These are phyloP conservation scores for Atractosteus spatula DNA, from an alignment of 2,113 vertebrate species.

Conservation along the genomic window DNA sequence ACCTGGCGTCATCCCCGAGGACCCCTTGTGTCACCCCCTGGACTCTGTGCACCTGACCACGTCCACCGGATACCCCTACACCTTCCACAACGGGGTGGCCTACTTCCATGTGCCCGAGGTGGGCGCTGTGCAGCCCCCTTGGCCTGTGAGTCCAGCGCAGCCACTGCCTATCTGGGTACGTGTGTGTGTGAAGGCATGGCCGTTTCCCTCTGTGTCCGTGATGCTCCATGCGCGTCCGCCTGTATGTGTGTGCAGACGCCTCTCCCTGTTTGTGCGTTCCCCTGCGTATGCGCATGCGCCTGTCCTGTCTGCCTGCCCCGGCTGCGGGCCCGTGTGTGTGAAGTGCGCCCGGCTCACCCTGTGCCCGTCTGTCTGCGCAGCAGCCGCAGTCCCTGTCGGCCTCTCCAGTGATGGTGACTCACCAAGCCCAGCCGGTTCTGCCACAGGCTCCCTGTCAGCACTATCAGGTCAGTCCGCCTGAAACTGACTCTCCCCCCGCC, in stretches of 20 bases:
- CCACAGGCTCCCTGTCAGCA: conserved; percentile 43
- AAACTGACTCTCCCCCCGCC: no score
- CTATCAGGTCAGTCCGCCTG: conserved; percentile 47
- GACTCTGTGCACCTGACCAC: conserved; percentile 74
- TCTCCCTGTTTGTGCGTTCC: background rate
- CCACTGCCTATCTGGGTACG: background rate
- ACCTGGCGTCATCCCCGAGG: conserved; percentile 39
- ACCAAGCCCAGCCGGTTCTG: conserved; percentile 36
- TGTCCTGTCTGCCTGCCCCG: background rate
- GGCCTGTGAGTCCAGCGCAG: conserved; percentile 65
- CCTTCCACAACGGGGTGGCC: conserved; percentile 81
- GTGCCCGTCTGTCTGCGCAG: conserved; percentile 12
- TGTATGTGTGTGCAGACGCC: background rate
- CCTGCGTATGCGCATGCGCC: background rate
- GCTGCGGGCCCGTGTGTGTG: background rate
- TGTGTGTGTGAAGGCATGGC: background rate
- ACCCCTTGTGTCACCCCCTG: conserved; percentile 16
- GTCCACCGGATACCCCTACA: conserved; percentile 76
- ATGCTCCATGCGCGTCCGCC: background rate
- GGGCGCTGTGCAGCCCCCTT: conserved; percentile 58
- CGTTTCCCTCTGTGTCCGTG: background rate
- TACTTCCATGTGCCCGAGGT: conserved; percentile 76
- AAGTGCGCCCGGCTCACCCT: background rate
- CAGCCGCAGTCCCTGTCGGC: conserved; percentile 35
- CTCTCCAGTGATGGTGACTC: conserved; percentile 39